These are phyloP conservation scores for Pterois miles DNA, from an alignment of 2,797 vertebrate species.

Conservation along the genomic window DNA sequence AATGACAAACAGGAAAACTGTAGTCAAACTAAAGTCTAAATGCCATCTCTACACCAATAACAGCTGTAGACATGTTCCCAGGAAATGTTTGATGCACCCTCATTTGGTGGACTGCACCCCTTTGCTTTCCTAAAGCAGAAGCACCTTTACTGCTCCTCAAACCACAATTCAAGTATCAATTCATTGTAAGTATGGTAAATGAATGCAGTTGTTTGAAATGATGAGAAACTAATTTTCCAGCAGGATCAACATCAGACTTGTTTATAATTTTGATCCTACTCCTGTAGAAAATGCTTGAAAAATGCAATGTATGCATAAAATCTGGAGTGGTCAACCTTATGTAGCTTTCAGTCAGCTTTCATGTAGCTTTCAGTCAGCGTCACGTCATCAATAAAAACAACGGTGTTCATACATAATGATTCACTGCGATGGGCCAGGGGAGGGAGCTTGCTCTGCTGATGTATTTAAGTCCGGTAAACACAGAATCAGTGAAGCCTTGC, in stretches of 20 bases:
- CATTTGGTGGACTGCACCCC: background rate
- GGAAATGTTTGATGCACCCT: background rate
- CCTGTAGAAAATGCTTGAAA: background rate
- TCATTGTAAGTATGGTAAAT: background rate
- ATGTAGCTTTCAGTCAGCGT: background rate
- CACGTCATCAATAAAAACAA: background rate
- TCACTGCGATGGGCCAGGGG: too few relatives aligned
- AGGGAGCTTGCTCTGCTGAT: background rate
- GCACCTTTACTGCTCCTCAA: background rate
- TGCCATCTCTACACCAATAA: background rate
- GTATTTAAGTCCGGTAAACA: background rate
- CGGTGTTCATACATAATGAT: background rate
- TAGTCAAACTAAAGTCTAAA: background rate
- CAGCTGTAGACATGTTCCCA: background rate
- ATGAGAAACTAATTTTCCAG: background rate
- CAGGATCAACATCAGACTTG: background rate
- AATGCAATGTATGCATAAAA: background rate
- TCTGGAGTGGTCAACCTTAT: background rate
- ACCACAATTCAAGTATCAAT: too few relatives aligned
- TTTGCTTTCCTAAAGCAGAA: background rate
- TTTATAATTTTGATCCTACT: background rate
- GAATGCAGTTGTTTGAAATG: background rate
- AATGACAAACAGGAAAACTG: background rate
- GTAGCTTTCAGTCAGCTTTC: background rate
- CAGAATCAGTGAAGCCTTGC: too few relatives aligned